Evolutionary conservation across 2,797 vertebrate species (phyloP).

Genomic region (Lophotriccus pileatus): DNA sequence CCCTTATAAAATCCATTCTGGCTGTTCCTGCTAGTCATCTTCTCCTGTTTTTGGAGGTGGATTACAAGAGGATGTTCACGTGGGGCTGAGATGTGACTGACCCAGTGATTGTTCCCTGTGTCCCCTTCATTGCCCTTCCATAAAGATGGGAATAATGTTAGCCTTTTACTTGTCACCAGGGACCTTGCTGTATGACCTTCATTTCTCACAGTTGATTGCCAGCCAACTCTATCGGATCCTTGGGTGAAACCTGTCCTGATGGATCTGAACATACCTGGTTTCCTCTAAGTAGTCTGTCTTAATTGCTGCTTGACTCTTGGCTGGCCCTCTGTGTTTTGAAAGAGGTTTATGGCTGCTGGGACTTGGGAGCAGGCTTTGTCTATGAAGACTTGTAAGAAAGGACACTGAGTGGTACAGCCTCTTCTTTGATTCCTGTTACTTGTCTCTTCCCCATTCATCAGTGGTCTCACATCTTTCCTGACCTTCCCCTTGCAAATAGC

Average conservation of each 20-base stretch:
- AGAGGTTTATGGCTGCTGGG: background rate
- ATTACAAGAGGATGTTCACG: background rate
- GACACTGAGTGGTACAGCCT: background rate
- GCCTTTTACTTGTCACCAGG: background rate
- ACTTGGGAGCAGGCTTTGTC: background rate
- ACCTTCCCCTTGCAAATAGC: background rate
- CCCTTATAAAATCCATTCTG: background rate
- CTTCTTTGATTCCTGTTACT: background rate
- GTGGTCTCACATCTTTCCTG: background rate
- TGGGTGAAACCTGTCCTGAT: background rate
- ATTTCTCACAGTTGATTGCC: background rate
- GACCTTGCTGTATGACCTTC: background rate
- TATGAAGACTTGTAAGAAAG: background rate
- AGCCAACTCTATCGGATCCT: background rate
- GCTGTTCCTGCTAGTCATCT: background rate
- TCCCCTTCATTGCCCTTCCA: background rate
- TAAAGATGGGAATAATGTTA: background rate
- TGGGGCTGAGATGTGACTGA: background rate
- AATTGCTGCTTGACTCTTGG: background rate
- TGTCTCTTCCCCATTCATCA: constrained; percentile 4
- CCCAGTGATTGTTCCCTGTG: background rate
- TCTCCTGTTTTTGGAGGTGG: background rate
- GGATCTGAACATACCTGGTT: background rate
- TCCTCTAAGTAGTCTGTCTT: background rate
- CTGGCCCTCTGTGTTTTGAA: background rate